Evolutionary conservation across 2,888 invertebrate species (phyloP), one percentile per base, ranked within the genome.

Genomic region (Harpalus rubripes): DNA sequence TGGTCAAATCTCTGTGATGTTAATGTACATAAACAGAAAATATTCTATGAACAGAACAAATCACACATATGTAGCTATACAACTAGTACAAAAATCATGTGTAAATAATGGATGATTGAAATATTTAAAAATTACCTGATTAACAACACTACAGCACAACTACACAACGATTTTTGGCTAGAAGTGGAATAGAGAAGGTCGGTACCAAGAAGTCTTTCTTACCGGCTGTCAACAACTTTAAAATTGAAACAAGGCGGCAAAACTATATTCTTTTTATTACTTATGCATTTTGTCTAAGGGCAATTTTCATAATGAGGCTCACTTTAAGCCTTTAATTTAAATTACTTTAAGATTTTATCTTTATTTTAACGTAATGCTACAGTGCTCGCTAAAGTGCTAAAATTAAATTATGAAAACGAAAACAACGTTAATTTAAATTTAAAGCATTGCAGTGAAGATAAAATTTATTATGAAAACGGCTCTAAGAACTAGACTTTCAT

Each of bases 101-200:
- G 63, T 84, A 63, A 78, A 44, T 56, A 18, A 10, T 7, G 63
- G 84, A 84, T 84, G 84, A 44, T 84, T 56, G 39, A 65, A 52
- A 84, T 84, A 84, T 78, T 78, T 26, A 44, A 63, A 63, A 84
- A 65, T 84, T 84, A 84, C 84, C 84, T 84, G 63, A 63, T 74
- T 44, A 56, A 63, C 52, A 84, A 78, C 84, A 84, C 78, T 44
- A 61, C 61, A 44, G 39, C 58, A 32, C 58, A 84, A 84, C 84
- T 84, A 78, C 61, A 83, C 84, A 84, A 84, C 65, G 84, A 84
- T 84, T 84, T 84, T 84, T 78, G 78, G 78, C 65, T 44, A 78
- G 83, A 83, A 83, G 83, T 76, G 41, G 83, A 76, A 84, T 78
- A 32, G 65, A 84, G 61, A 65, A 78, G 76, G 78, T 65, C 52